Conservation (phyloP, 2,113 vertebrate genomes). For the Nothobranchius kuhntae region DNA sequence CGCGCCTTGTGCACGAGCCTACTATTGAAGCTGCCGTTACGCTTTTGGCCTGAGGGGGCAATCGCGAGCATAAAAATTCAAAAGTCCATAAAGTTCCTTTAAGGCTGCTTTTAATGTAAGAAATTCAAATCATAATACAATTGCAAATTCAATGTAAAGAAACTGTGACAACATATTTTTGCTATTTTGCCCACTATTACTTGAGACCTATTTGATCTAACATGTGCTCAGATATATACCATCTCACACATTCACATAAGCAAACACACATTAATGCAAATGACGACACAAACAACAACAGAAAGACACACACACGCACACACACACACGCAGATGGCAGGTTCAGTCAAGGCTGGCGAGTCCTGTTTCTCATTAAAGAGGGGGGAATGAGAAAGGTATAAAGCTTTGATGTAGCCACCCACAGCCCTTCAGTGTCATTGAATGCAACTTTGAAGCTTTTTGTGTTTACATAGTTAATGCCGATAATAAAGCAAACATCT, state of each 20-base stretch:
- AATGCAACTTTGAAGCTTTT: slow-evolving; percentile 77
- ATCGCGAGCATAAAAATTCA: too few relatives aligned
- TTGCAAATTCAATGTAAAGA: too few relatives aligned
- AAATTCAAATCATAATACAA: too few relatives aligned
- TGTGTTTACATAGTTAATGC: slow-evolving; percentile 74
- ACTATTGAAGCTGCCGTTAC: too few relatives aligned
- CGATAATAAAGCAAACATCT: slow-evolving; percentile 80
- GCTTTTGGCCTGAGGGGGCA: too few relatives aligned
- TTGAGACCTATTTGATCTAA: slow-evolving; percentile 56
- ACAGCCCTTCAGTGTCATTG: slow-evolving; percentile 78
- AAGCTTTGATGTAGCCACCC: slow-evolving; percentile 84
- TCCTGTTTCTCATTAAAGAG: slow-evolving; percentile 81
- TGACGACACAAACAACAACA: slow-evolving; percentile 27
- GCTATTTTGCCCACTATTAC: too few relatives aligned
- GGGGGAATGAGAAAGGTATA: slow-evolving; percentile 71
- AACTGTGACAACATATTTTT: too few relatives aligned
- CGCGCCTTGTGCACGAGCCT: too few relatives aligned
- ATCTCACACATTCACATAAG: slow-evolving; percentile 27
- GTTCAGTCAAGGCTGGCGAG: slow-evolving; percentile 81
- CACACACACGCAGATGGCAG: slow-evolving; percentile 75
- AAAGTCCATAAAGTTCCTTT: too few relatives aligned
- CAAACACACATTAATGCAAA: slow-evolving; percentile 36
- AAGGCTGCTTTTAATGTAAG: too few relatives aligned
- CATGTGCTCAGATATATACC: slow-evolving; percentile 47
- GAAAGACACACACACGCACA: slow-evolving; percentile 64